Evolutionary conservation across 2,113 vertebrate genomes (phyloP), one percentile per base, ranked within the genome.

Genomic region (Cololabis saira): DNA sequence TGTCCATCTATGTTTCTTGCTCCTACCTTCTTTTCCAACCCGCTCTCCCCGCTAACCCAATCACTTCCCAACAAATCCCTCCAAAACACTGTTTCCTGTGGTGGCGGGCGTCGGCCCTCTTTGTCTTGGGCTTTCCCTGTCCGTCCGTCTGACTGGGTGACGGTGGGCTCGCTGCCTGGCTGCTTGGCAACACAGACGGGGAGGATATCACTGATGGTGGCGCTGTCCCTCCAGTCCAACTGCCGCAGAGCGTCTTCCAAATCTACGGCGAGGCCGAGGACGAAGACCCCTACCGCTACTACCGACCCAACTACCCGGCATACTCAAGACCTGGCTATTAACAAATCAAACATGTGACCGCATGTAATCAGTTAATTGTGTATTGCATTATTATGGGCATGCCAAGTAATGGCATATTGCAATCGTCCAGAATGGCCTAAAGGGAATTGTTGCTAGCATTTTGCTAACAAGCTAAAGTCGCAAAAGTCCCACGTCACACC

Each of bases 251-350:
- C 82, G 87, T 93, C 72, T 96, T 94, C 91, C 94, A 95, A 85
- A 92, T 92, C 83, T 94, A 93, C 73, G 93, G 90, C 53, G 95
- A 95, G 15, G 90, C 66, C 0, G 93, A 91, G 80, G 94, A 95
- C 76, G 94, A 93, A 4, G 91, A 92, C 67, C 93, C 92, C 0
- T 69, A 91, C 80, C 92, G 91, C 73, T 94, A 93, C 86, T 90
- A 93, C 87, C 95, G 95, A 11, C 94, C 95, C 87, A 93, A 93
- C 91, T 96, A 97, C 90, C 91, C 94, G 13, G 93, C 90, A n/a
- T n/a, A n/a, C n/a, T n/a, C n/a, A n/a, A n/a, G n/a, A n/a, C n/a
- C n/a, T n/a, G n/a, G n/a, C n/a, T n/a, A n/a, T n/a, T n/a, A n/a
- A n/a, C n/a, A n/a, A n/a, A n/a, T n/a, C n/a, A n/a, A n/a, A n/a